Conservation (phyloP, 2,797 vertebrate genomes). For the Clamator glandarius region DNA sequence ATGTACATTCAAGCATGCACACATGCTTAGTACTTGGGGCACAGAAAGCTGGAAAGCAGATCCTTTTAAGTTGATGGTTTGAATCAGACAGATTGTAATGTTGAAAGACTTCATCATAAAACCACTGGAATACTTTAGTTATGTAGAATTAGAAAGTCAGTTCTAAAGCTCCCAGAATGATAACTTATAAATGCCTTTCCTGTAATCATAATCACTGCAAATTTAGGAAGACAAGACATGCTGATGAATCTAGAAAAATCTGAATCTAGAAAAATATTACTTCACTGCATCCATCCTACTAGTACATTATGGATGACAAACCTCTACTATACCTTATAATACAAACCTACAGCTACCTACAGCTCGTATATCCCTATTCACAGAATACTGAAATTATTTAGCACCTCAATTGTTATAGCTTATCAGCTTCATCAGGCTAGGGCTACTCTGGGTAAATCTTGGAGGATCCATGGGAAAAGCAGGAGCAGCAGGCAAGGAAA, state of each 20-base stretch:
- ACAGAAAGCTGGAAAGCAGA: not conserved
- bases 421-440: not conserved
- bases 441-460: not conserved
- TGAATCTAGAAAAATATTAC: not conserved
- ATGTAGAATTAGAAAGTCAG: not conserved
- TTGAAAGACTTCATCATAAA: conserved; percentile 42
- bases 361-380: not conserved
- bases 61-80: conserved; percentile 9
- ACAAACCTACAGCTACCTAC: not conserved
- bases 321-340: not conserved
- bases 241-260: conserved; percentile 23
- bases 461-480: not conserved
- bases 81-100: conserved; percentile 31
- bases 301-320: not conserved
- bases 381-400: not conserved
- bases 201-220: conserved; percentile 3
- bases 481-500: not conserved
- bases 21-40: not conserved
- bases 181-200: not conserved
- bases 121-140: conserved; percentile 19
- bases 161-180: conserved; percentile 24
- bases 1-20: not conserved
- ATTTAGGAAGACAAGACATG: conserved; percentile 13
- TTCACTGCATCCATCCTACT: not conserved
- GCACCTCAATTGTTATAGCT: not conserved